Evolutionary conservation across 2,797 vertebrate species (phyloP).

Genomic region (Hippoglossus hippoglossus): DNA sequence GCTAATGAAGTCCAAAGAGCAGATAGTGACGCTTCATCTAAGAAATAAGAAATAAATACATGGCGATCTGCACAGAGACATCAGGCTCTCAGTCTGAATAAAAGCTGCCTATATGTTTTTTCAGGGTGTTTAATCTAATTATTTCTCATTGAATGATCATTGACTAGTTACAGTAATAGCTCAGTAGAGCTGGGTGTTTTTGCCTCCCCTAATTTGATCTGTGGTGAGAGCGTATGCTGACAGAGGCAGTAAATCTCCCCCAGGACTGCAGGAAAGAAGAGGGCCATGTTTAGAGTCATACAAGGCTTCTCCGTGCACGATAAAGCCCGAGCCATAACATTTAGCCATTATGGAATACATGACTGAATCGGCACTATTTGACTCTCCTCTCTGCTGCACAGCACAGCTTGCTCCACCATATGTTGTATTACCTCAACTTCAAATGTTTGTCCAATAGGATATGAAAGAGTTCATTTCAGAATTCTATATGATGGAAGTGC

Average conservation of each 20-base stretch:
- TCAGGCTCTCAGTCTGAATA: conserved; percentile 89
- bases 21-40: conserved; percentile 17
- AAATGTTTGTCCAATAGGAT: neutral
- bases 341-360: conserved; percentile 48
- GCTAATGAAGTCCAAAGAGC: conserved; percentile 86
- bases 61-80: conserved; percentile 81
- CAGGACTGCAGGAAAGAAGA: conserved; percentile 20
- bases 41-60: conserved; percentile 8
- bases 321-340: conserved; percentile 57
- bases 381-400: conserved; percentile 19
- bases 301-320: conserved; percentile 40
- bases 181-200: conserved; percentile 91
- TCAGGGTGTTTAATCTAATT: conserved; percentile 92
- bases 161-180: conserved; percentile 93
- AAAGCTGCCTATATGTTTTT: conserved; percentile 90
- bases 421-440: conserved; percentile 5
- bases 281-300: conserved; percentile 35
- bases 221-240: conserved; percentile 91
- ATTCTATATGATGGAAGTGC: neutral
- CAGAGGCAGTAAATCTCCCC: conserved; percentile 88
- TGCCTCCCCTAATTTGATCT: conserved; percentile 90
- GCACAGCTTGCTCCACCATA: neutral
- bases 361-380: conserved; percentile 30
- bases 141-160: conserved; percentile 87
- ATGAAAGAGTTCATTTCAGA: too few species aligned